These are phyloP conservation scores for Mirounga angustirostris DNA, from an alignment of 2,113 vertebrate species.

Conservation along the genomic window DNA sequence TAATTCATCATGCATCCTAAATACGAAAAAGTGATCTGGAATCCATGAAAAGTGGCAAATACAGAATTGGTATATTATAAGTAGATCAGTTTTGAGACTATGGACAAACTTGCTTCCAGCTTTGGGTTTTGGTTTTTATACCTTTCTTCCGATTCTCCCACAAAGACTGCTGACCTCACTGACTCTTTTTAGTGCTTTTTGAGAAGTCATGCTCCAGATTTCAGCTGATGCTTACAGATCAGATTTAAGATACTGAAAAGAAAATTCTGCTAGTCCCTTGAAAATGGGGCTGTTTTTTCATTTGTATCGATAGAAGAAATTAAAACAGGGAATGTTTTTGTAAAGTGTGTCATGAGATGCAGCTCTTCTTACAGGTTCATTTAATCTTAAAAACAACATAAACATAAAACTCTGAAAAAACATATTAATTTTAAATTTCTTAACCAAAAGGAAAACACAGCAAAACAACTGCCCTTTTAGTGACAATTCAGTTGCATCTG, in stretches of 20 bases:
- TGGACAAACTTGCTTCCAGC: background rate
- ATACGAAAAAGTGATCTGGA: background rate
- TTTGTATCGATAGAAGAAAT: background rate
- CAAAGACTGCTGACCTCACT: background rate
- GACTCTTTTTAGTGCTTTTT: conserved; percentile 23
- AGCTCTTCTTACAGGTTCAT: background rate
- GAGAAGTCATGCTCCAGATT: conserved; percentile 63
- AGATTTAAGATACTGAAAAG: conserved; percentile 25
- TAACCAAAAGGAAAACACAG: conserved; percentile 41
- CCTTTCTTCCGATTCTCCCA: background rate
- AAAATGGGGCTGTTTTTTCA: conserved; percentile 8
- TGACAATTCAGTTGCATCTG: conserved; percentile 9
- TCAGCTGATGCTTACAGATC: conserved; percentile 8
- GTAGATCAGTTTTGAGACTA: background rate
- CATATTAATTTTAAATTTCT: background rate
- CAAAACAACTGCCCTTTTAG: conserved; percentile 38
- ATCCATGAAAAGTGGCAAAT: background rate
- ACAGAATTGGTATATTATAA: background rate
- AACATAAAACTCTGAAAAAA: background rate
- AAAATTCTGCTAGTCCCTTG: background rate
- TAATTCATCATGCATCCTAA: background rate
- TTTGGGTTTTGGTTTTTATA: conserved; percentile 1
- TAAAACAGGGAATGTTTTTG: background rate
- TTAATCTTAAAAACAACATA: conserved; percentile 18
- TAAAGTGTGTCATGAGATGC: background rate